A percentile compares a stretch with the other conserved stretches of the same genome.
These are phyloP conservation scores for Drosophila rubida DNA, from an alignment of 2,888 invertebrate species.

Conservation along the genomic window DNA sequence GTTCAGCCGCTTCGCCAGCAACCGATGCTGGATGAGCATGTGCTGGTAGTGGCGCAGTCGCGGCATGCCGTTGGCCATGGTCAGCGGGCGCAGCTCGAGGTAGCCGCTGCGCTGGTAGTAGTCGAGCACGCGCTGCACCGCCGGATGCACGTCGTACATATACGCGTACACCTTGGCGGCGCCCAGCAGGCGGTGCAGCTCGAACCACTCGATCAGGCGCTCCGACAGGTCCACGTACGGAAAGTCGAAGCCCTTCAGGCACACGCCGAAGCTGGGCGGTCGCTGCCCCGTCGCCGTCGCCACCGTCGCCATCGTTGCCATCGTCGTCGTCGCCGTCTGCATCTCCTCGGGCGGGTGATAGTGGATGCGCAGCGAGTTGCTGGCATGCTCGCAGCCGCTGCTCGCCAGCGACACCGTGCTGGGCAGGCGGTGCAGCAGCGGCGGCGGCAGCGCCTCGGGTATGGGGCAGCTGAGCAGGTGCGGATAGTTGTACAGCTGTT, in stretches of 20 bases:
- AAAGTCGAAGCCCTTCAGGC: constrained; percentile 96
- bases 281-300: no score
- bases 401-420: constrained; percentile 60
- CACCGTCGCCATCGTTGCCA: no score
- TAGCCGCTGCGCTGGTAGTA: constrained; percentile 87
- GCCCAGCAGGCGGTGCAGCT: constrained; percentile 91
- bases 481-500: constrained; percentile 93
- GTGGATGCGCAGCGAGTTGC: constrained; percentile 80
- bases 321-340: no score
- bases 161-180: constrained; percentile 95
- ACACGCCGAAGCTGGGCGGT: constrained; percentile 88
- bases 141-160: constrained; percentile 93
- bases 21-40: constrained; percentile 92
- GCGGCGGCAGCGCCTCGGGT: constrained; percentile 85
- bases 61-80: constrained; percentile 93
- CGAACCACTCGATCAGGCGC: constrained; percentile 95
- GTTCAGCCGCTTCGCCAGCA: constrained; percentile 94
- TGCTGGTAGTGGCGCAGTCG: constrained; percentile 93
- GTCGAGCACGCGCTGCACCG: constrained; percentile 90
- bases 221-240: constrained; percentile 94
- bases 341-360: constrained; percentile 13
- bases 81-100: constrained; percentile 90
- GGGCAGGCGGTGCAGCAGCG: not conserved
- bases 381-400: constrained; percentile 44
- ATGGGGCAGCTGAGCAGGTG: constrained; percentile 94